Evolutionary conservation across 1,140 invertebrate genomes (phyloP), one percentile per base, ranked within the genome.

Genomic region (Palaemon carinicauda): DNA sequence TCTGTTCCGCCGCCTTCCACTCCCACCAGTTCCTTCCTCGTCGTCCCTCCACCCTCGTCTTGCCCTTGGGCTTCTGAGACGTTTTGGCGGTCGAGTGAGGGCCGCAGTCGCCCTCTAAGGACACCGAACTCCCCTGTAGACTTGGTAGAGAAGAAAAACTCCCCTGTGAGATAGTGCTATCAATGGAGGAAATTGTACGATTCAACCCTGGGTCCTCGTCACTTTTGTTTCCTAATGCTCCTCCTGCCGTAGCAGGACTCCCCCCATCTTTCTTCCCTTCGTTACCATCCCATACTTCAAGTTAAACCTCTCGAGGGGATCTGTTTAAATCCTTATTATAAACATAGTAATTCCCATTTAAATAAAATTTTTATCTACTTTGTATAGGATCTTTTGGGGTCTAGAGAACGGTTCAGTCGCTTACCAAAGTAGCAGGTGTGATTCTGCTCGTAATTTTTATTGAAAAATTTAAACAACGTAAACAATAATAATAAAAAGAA

Each of bases 1-100:
- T 53, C 79, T 78, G 74, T 51, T 80, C 88, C 29, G 83, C 83
- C 51, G 84, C 83, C 79, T 87, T 87, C 88, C 88, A 89, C 52
- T 79, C 88, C 88, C 84, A 82, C 78, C 80, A 85, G 33, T 51
- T 80, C 17, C 88, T 41, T 27, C 88, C 88, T 29, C 88, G 21
- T 56, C 79, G 77, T 19, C 83, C 88, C 53, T 82, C 83, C 41
- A 82, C 75, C 50, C 82, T 60, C 19, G 54, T 41, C 56, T 60
- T 80, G 29, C 27, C 17, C 53, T 56, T 60, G 12, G 29, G 24
- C 52, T 80, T n/a, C 19, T 50, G n/a, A 5, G 33, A 19, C 31
- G 19, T 52, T 9, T 1, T 52, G 33, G 50, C 19, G 77, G 52
- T 51, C 52, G 14, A 15, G 21, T 27, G 54, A 41, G 53, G 78